phyloP scores from a whole-genome alignment of 2,888 invertebrate genomes.

The Clistopyga incitator region DNA sequence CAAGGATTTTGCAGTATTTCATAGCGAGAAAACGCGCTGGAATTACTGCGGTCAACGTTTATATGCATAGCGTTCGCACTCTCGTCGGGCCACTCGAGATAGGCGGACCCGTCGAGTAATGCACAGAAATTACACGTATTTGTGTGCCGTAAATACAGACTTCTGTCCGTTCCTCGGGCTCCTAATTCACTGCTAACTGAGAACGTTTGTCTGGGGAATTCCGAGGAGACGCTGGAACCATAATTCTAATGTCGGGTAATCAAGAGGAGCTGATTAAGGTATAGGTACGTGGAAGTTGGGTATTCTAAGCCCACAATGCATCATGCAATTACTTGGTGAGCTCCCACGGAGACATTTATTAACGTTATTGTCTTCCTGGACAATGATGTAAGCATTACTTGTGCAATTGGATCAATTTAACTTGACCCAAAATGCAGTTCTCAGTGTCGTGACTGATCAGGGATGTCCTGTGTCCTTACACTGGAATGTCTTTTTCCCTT shows the following conservation, averaged over 20 bases:
- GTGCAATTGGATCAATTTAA: neutral
- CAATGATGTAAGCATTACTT: neutral
- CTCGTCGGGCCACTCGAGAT: slow-evolving; percentile 40
- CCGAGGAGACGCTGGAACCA: slow-evolving; percentile 27
- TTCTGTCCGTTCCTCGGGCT: slow-evolving; percentile 29
- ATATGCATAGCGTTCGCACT: slow-evolving; percentile 5
- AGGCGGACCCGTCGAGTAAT: slow-evolving; percentile 35
- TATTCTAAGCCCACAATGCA: neutral
- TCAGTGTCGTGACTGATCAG: neutral
- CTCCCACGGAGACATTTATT: neutral
- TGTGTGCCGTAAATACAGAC: slow-evolving; percentile 49
- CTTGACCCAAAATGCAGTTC: neutral
- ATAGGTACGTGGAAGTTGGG: slow-evolving; percentile 3
- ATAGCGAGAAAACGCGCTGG: neutral
- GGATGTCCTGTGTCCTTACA: too few relatives aligned
- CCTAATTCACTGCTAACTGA: slow-evolving; percentile 61
- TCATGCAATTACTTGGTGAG: neutral
- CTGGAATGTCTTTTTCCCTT: too few relatives aligned
- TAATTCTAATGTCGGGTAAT: slow-evolving; percentile 63
- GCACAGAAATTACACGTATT: slow-evolving; percentile 62
- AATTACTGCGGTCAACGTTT: slow-evolving; percentile 16
- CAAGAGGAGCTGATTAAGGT: slow-evolving; percentile 44
- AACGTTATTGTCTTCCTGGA: neutral
- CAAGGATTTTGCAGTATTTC: slow-evolving; percentile 40
- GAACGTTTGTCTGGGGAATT: slow-evolving; percentile 63